Conservation (phyloP, 1,140 invertebrate genomes). For the Phymastichus coffea region DNA sequence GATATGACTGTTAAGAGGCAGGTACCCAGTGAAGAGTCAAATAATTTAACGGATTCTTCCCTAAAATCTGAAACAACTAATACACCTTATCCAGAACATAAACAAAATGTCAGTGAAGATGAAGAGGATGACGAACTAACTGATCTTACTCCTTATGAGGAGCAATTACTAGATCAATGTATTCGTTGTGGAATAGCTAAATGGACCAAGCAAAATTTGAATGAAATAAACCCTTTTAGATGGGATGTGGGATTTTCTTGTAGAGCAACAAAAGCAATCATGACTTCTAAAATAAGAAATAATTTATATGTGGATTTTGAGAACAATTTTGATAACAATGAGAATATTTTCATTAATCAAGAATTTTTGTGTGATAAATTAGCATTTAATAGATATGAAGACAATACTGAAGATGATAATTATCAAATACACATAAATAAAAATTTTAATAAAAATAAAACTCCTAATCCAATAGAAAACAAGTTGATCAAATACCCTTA, state of each 20-base stretch:
- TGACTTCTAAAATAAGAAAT: conserved; percentile 8
- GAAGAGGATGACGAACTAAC: conserved; percentile 18
- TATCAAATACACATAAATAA: neutral
- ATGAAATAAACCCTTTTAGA: conserved; percentile 24
- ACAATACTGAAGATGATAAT: neutral
- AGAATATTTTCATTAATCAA: neutral
- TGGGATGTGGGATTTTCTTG: conserved; percentile 22
- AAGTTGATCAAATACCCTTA: conserved; percentile 1
- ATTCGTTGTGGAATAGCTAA: conserved; percentile 77
- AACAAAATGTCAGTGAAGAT: conserved; percentile 2
- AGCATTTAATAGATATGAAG: neutral
- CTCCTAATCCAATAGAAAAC: neutral
- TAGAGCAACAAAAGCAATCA: conserved; percentile 12
- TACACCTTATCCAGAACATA: neutral
- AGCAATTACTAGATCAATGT: conserved; percentile 73
- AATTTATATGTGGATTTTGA: neutral
- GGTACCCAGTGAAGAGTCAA: conserved; percentile 1
- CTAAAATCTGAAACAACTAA: conserved; percentile 25
- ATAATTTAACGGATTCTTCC: neutral
- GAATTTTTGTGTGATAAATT: neutral
- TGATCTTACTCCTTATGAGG: conserved; percentile 59
- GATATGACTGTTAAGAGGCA: neutral
- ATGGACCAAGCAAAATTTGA: conserved; percentile 21
- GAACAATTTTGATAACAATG: neutral
- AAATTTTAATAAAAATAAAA: neutral